Conservation (phyloP, 1,140 invertebrate genomes). For the Anthonomus grandis region DNA sequence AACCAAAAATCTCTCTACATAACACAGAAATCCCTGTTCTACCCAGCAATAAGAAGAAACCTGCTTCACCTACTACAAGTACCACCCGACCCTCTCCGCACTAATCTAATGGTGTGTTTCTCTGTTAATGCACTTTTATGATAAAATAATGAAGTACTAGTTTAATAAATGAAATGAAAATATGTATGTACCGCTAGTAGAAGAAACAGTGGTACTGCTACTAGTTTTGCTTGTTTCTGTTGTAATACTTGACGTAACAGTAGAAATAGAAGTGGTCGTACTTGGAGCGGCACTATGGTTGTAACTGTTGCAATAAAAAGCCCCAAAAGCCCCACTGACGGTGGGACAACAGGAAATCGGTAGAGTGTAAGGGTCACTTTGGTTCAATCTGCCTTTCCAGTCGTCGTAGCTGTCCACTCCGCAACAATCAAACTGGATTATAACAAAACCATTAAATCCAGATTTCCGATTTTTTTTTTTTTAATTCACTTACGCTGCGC, state of each 20-base stretch:
- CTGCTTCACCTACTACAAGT: too few relatives aligned
- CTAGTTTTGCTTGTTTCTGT: not conserved
- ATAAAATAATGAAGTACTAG: too few relatives aligned
- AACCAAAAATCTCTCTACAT: too few relatives aligned
- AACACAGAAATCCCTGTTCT: too few relatives aligned
- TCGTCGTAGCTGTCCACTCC: slow-evolving; percentile 59
- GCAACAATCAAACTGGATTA: slow-evolving; percentile 73
- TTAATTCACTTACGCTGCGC: slow-evolving; percentile 30
- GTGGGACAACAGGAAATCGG: slow-evolving; percentile 62
- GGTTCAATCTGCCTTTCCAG: slow-evolving; percentile 52
- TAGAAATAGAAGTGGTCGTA: not conserved
- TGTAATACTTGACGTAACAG: not conserved
- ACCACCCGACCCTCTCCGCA: too few relatives aligned
- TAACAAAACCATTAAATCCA: too few relatives aligned
- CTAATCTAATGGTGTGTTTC: too few relatives aligned
- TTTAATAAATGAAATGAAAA: too few relatives aligned
- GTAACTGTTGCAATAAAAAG: slow-evolving; percentile 26
- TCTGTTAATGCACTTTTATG: too few relatives aligned
- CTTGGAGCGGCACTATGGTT: not conserved
- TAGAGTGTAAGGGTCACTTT: slow-evolving; percentile 38
- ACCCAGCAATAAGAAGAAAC: too few relatives aligned
- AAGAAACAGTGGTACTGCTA: not conserved
- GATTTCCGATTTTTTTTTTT: not conserved
- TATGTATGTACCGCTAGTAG: not conserved
- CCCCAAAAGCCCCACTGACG: slow-evolving; percentile 13